Conservation (phyloP, 2,888 invertebrate species). For the Drosophila aldrichi region DNA sequence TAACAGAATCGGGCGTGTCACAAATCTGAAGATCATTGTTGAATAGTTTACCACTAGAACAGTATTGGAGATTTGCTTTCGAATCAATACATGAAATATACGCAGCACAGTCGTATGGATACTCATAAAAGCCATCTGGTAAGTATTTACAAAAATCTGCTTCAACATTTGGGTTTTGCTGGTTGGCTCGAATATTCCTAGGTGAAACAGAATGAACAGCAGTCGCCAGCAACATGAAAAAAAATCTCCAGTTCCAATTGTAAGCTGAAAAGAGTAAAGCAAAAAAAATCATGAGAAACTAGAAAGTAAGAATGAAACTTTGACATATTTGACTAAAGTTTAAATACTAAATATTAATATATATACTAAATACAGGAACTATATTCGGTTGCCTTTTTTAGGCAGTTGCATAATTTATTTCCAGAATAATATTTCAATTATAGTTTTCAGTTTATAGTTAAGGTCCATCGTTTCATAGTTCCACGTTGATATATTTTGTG, state of each 20-base stretch:
- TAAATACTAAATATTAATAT: not conserved
- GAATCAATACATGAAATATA: slow-evolving; percentile 54
- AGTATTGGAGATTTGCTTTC: slow-evolving; percentile 47
- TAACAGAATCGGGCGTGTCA: slow-evolving; percentile 65
- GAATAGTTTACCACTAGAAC: slow-evolving; percentile 48
- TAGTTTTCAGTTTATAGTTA: not conserved
- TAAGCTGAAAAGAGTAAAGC: slow-evolving; percentile 4
- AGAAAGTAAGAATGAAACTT: not conserved
- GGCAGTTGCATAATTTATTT: slow-evolving; percentile 37
- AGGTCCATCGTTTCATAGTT: slow-evolving; percentile 1
- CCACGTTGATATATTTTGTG: not conserved
- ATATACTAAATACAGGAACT: not conserved
- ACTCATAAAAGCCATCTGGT: slow-evolving; percentile 41
- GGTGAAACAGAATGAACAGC: not conserved
- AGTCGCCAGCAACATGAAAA: not conserved
- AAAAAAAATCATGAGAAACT: not conserved
- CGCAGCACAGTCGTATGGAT: slow-evolving; percentile 56
- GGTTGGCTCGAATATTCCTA: not conserved
- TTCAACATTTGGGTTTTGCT: not conserved
- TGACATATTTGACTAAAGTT: not conserved
- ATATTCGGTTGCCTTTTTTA: slow-evolving; percentile 26
- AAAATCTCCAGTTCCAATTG: not conserved
- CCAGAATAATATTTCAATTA: not conserved
- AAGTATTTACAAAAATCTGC: slow-evolving; percentile 14
- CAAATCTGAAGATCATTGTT: slow-evolving; percentile 59